These are phyloP conservation scores for Ophion slaviceki DNA, from an alignment of 2,888 invertebrate species.

Conservation along the genomic window DNA sequence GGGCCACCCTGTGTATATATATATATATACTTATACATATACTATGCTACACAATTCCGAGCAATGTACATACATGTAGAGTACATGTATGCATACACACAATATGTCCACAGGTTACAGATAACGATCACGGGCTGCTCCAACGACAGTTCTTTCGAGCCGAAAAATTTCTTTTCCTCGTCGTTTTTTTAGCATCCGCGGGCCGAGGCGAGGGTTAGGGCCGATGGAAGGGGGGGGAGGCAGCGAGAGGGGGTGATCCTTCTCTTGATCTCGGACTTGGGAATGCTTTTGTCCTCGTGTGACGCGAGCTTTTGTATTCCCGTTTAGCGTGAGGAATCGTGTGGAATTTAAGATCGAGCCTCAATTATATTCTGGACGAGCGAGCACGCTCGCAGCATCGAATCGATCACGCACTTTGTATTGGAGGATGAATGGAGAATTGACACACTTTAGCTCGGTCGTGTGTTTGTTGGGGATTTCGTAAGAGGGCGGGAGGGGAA, in stretches of 20 bases:
- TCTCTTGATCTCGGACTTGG: constrained; percentile 26
- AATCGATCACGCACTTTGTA: constrained; percentile 6
- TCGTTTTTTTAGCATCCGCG: neutral
- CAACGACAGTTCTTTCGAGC: constrained; percentile 5
- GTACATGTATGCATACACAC: too few relatives aligned
- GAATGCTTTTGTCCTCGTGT: constrained; percentile 54
- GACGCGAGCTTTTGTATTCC: constrained; percentile 3
- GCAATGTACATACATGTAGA: too few relatives aligned
- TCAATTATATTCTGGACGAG: neutral
- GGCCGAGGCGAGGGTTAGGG: too few relatives aligned
- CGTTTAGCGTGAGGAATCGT: neutral
- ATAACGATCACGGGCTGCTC: constrained; percentile 25
- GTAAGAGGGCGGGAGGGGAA: too few relatives aligned
- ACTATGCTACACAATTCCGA: too few relatives aligned
- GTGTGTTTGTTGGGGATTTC: neutral
- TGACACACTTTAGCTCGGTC: neutral
- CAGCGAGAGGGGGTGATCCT: neutral
- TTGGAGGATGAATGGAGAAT: constrained; percentile 1
- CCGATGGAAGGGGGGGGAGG: neutral
- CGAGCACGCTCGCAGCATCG: neutral
- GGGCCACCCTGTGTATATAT: too few relatives aligned
- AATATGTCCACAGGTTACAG: neutral
- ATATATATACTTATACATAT: too few relatives aligned
- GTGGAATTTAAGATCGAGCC: constrained; percentile 19
- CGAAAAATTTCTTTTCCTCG: constrained; percentile 12